These are phyloP conservation scores for Hipposideros armiger DNA, from an alignment of 2,113 vertebrate genomes.

Conservation along the genomic window DNA sequence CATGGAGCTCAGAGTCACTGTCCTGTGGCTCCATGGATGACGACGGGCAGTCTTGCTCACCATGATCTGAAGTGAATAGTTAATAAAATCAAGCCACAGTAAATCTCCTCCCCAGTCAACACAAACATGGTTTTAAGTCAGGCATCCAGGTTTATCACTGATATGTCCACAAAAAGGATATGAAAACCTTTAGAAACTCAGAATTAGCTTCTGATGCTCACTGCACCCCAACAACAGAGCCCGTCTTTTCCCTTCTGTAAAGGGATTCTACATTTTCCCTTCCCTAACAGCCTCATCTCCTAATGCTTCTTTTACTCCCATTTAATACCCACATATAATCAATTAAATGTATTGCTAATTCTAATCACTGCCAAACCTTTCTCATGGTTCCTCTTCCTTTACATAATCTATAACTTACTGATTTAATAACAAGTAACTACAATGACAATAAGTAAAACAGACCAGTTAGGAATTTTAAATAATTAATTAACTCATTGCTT, in stretches of 20 bases:
- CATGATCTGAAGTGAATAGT: neutral
- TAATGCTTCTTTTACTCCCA: neutral
- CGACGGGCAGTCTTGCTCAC: neutral
- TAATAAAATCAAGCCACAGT: neutral
- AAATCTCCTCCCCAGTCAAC: conserved; percentile 2
- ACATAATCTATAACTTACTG: neutral
- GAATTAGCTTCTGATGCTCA: neutral
- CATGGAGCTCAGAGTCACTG: neutral
- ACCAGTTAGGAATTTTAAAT: conserved; percentile 16
- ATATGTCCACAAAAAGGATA: neutral
- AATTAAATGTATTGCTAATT: neutral
- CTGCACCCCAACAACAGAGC: neutral
- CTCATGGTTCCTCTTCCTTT: neutral
- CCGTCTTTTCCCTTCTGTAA: no score
- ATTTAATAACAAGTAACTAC: conserved; percentile 25
- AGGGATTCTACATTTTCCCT: neutral
- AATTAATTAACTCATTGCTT: neutral
- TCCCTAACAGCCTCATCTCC: neutral
- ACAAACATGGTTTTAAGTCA: conserved; percentile 6
- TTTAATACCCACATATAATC: neutral
- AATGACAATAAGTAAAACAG: conserved; percentile 1
- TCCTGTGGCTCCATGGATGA: neutral
- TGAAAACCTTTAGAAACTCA: neutral
- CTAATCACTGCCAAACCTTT: neutral
- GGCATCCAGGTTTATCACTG: neutral